A percentile compares a stretch with the other conserved stretches of the same genome.
phyloP scores from a whole-genome alignment of 2,797 vertebrate species.

The Gymnoscopelus microlampas region DNA sequence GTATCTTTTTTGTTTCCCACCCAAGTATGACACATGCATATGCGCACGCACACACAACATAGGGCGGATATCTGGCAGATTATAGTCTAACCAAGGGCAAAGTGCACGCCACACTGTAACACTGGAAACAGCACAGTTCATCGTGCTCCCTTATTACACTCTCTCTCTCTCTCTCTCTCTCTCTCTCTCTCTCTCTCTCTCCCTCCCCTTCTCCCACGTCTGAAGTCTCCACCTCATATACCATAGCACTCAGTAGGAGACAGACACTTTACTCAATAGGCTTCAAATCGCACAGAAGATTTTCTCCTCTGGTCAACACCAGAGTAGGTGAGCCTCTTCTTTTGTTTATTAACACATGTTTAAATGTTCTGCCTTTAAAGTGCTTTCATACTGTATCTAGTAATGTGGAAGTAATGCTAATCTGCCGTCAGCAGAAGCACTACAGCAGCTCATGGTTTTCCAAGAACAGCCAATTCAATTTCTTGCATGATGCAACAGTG shows the following conservation, averaged over 20 bases:
- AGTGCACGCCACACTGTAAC: conserved; percentile 59
- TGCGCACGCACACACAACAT: conserved; percentile 11
- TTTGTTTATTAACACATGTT: conserved; percentile 13
- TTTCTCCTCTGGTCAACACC: conserved; percentile 34
- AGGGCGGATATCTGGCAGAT: conserved; percentile 47
- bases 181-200: conserved; percentile 28
- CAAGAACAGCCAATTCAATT: conserved; percentile 8
- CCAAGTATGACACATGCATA: not conserved
- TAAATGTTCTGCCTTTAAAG: not conserved
- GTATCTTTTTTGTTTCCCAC: too few relatives aligned
- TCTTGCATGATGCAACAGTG: not conserved
- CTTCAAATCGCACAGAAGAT: conserved; percentile 28
- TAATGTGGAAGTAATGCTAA: conserved; percentile 17
- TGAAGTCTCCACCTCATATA: conserved; percentile 67
- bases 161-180: conserved; percentile 18
- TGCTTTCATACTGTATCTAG: not conserved
- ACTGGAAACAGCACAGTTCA: conserved; percentile 28
- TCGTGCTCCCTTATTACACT: conserved; percentile 39
- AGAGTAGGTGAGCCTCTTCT: conserved; percentile 59
- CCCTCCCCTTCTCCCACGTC: conserved; percentile 42
- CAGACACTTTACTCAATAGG: conserved; percentile 61
- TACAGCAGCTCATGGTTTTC: conserved; percentile 9
- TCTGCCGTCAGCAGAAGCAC: conserved; percentile 5
- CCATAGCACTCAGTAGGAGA: conserved; percentile 30
- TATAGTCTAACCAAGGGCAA: conserved; percentile 71